These are phyloP conservation scores for Latheticus oryzae DNA, from an alignment of 2,888 invertebrate genomes.

Conservation along the genomic window DNA sequence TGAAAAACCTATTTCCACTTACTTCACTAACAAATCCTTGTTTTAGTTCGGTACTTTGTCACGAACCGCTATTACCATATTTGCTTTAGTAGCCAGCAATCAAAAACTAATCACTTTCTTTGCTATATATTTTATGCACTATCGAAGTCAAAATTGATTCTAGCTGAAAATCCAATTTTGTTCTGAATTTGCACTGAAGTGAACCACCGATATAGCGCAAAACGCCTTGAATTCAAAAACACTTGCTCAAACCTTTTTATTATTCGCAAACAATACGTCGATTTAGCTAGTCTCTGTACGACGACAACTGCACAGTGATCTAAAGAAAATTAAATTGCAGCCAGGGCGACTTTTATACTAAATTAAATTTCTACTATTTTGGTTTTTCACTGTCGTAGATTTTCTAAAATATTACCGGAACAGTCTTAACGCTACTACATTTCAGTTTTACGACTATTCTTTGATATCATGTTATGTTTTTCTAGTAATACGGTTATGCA, in stretches of 20 bases:
- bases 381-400: conserved; percentile 10
- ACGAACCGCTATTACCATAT: conserved; percentile 20
- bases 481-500: too few species aligned
- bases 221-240: conserved; percentile 26
- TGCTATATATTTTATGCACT: conserved; percentile 18
- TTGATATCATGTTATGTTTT: too few species aligned
- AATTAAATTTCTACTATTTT: conserved; percentile 20
- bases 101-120: conserved; percentile 17
- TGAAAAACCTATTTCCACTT: conserved; percentile 1
- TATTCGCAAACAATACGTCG: conserved; percentile 29
- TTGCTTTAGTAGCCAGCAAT: conserved; percentile 20
- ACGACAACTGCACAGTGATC: conserved; percentile 17
- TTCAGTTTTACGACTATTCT: too few species aligned
- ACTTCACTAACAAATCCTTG: conserved; percentile 5
- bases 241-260: conserved; percentile 27
- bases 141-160: conserved; percentile 24
- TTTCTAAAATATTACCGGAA: conserved; percentile 9
- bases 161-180: conserved; percentile 16
- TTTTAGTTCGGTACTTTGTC: conserved; percentile 3
- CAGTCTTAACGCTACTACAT: too few species aligned
- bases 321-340: conserved; percentile 28
- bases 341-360: conserved; percentile 11
- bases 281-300: conserved; percentile 24
- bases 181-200: conserved; percentile 16
- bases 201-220: conserved; percentile 26